Conservation (phyloP, 2,113 vertebrate genomes). For the Grallaria varia region DNA sequence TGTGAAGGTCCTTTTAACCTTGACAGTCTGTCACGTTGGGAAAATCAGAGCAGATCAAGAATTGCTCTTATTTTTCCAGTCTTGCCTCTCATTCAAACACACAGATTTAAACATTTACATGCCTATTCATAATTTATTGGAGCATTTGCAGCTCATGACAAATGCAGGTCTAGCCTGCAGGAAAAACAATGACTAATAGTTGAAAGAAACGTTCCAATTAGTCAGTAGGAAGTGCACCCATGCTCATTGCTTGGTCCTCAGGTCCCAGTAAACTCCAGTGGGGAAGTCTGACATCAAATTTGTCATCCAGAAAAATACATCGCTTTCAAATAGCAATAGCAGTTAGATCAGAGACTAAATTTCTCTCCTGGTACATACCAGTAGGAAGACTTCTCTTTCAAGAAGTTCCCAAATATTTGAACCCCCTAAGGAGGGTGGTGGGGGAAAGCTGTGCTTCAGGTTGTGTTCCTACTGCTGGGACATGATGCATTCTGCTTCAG, state of each 20-base stretch:
- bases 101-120: constrained; percentile 23
- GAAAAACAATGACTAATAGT: constrained; percentile 46
- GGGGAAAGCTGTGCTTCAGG: background rate
- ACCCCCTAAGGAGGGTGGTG: background rate
- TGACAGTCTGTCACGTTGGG: background rate
- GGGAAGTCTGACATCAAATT: constrained; percentile 19
- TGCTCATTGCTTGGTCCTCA: background rate
- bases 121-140: constrained; percentile 54
- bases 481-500: background rate
- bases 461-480: background rate
- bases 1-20: constrained; percentile 27
- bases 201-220: constrained; percentile 50
- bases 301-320: background rate
- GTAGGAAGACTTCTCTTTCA: background rate
- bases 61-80: background rate
- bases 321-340: background rate
- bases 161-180: constrained; percentile 46
- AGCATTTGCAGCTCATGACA: constrained; percentile 8
- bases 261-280: background rate
- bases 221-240: constrained; percentile 6
- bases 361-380: background rate
- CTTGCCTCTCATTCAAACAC: constrained; percentile 27
- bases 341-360: background rate
- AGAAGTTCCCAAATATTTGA: background rate
- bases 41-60: constrained; percentile 5